phyloP scores from a whole-genome alignment of 2,888 invertebrate genomes.

The Synergus laeviventris region DNA sequence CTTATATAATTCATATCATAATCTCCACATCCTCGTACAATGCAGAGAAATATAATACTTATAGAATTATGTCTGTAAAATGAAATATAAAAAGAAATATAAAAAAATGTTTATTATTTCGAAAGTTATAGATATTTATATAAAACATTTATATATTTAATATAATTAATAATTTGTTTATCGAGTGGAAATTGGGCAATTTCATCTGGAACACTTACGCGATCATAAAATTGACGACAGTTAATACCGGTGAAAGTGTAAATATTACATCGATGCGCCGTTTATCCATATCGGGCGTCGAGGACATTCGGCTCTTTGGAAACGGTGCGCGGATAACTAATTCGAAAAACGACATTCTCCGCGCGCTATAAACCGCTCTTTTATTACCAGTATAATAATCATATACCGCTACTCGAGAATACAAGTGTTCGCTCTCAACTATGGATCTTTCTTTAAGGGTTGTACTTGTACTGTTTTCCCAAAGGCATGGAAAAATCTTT shows the following conservation, averaged over 20 bases:
- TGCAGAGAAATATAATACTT: too few species aligned
- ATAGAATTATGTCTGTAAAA: too few species aligned
- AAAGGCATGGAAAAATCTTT: neutral
- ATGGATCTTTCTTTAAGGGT: constrained; percentile 15
- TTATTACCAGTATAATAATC: constrained; percentile 53
- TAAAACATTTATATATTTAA: neutral
- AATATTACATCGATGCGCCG: constrained; percentile 39
- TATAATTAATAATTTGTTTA: neutral
- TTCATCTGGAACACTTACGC: constrained; percentile 8
- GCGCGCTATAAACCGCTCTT: constrained; percentile 50
- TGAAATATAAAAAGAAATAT: too few species aligned
- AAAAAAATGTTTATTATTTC: too few species aligned
- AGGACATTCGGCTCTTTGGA: constrained; percentile 55
- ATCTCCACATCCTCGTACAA: too few species aligned
- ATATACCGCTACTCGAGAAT: constrained; percentile 50
- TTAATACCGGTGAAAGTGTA: constrained; percentile 39
- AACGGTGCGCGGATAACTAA: constrained; percentile 56
- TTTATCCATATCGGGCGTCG: constrained; percentile 36
- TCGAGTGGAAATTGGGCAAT: constrained; percentile 7
- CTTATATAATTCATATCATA: too few species aligned
- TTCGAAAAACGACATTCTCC: constrained; percentile 50
- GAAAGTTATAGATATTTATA: too few species aligned
- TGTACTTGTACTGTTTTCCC: constrained; percentile 46
- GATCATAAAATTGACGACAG: constrained; percentile 26
- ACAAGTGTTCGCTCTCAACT: constrained; percentile 43